Evolutionary conservation across 2,113 vertebrate species (phyloP).

Genomic region (Zonotrichia leucophrys): DNA sequence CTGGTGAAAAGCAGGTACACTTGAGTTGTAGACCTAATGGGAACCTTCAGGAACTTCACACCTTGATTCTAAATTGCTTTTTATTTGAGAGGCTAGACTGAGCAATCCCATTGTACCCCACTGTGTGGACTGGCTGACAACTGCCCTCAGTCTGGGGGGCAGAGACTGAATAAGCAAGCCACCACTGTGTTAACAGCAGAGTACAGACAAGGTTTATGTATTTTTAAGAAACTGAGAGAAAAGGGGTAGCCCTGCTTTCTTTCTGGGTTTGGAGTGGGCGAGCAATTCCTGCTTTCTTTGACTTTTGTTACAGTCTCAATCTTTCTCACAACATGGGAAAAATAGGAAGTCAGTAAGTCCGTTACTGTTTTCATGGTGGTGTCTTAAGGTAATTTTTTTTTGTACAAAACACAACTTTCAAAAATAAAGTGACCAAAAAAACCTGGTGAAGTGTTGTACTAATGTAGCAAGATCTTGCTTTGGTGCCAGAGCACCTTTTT

Average conservation of each 20-base stretch:
- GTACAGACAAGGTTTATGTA: neutral
- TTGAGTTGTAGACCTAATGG: neutral
- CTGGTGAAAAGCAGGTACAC: neutral
- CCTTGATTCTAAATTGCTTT: neutral
- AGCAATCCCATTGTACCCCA: neutral
- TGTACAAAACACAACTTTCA: constrained; percentile 73
- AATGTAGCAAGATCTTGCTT: neutral
- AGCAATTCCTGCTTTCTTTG: constrained; percentile 44
- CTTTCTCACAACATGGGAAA: constrained; percentile 36
- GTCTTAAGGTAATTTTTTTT: constrained; percentile 67
- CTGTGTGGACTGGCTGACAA: neutral
- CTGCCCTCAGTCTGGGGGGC: neutral
- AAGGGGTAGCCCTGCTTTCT: neutral
- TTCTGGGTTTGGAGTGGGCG: neutral
- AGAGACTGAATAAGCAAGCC: constrained; percentile 12
- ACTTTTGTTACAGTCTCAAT: constrained; percentile 43
- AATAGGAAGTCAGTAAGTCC: constrained; percentile 29
- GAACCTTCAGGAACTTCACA: neutral
- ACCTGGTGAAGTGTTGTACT: neutral
- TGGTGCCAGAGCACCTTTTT: neutral
- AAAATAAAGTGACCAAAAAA: constrained; percentile 70
- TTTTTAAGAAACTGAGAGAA: neutral
- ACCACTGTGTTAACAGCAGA: neutral
- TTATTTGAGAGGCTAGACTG: neutral
- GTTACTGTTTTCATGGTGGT: constrained; percentile 51